phyloP scores from a whole-genome alignment of 2,113 vertebrate genomes.

The Emberiza fucata region DNA sequence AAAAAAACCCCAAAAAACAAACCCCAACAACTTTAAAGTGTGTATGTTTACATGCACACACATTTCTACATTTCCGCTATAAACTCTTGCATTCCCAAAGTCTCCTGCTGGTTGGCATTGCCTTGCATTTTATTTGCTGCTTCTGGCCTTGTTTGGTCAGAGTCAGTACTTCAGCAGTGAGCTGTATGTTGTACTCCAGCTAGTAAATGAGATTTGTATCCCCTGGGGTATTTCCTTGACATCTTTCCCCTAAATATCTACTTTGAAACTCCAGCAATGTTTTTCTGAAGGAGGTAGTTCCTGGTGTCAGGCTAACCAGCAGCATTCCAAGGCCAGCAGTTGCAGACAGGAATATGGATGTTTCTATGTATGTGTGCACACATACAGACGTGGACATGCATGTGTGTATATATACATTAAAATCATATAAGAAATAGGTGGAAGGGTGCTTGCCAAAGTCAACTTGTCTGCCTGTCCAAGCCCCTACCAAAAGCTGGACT shows the following conservation, averaged over 20 bases:
- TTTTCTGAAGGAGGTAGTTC: background rate
- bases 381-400: background rate
- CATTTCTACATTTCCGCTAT: background rate
- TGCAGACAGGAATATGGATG: background rate
- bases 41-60: background rate
- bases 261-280: fast-evolving
- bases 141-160: background rate
- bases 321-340: background rate
- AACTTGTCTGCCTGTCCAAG: background rate
- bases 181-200: background rate
- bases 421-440: background rate
- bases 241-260: background rate
- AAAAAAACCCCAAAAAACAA: background rate
- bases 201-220: background rate
- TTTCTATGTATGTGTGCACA: background rate
- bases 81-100: background rate
- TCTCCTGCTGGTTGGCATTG: background rate
- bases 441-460: background rate
- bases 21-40: background rate
- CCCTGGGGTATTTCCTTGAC: background rate
- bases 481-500: background rate
- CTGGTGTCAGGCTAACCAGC: background rate
- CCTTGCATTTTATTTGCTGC: background rate
- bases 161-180: background rate
- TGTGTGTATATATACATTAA: fast-evolving